phyloP scores from a whole-genome alignment of 1,140 invertebrate species.

The Drosophila navojoa region DNA sequence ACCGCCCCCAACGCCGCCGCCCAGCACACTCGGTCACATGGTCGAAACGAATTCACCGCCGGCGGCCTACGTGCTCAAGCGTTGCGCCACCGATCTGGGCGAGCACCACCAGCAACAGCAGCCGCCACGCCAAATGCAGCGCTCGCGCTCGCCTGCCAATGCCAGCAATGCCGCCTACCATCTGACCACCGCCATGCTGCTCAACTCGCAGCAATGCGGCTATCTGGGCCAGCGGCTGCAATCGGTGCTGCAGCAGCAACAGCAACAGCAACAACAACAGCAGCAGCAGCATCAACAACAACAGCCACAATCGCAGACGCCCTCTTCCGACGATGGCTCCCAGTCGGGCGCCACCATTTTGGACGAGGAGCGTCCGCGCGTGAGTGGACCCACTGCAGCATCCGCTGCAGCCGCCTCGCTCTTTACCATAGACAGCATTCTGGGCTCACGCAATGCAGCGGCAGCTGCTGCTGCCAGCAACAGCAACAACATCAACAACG shows the following conservation, averaged over 20 bases:
- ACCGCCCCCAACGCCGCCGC: constrained; percentile 69
- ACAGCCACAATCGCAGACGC: constrained; percentile 68
- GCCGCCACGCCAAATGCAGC: constrained; percentile 56
- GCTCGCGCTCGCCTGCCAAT: constrained; percentile 53
- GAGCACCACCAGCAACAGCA: constrained; percentile 56
- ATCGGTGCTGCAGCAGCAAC: constrained; percentile 64
- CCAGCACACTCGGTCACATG: constrained; percentile 51
- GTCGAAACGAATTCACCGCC: constrained; percentile 77
- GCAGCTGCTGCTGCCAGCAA: constrained; percentile 27
- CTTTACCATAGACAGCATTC: constrained; percentile 92
- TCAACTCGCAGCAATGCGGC: constrained; percentile 81
- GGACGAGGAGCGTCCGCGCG: constrained; percentile 81
- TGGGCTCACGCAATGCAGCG: constrained; percentile 84
- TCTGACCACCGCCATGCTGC: constrained; percentile 81
- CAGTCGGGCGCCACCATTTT: constrained; percentile 75
- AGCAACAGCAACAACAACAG: constrained; percentile 65
- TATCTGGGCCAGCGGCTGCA: constrained; percentile 79
- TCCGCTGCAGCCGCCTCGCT: constrained; percentile 87
- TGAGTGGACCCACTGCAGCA: constrained; percentile 82
- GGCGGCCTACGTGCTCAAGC: constrained; percentile 71
- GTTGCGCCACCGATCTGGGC: constrained; percentile 64
- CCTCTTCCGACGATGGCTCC: constrained; percentile 79
- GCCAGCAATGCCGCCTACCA: constrained; percentile 68
- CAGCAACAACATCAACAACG: constrained; percentile 27
- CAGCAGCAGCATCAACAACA: constrained; percentile 60